Percentiles rank a stretch among this genome's conserved stretches.
phyloP scores from a whole-genome alignment of 2,888 invertebrate species.

The Empis stercorea region DNA sequence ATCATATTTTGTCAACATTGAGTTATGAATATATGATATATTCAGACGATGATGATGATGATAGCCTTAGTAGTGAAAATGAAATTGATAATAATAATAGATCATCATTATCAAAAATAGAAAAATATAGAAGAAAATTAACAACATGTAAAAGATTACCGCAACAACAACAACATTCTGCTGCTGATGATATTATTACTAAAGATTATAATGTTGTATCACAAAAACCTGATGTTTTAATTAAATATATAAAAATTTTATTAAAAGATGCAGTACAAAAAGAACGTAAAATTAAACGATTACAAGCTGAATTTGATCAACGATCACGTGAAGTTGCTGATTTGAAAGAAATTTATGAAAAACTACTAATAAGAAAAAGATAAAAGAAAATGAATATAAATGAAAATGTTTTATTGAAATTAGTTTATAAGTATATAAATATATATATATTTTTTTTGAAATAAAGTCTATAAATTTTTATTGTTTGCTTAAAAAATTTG shows the following conservation, averaged over 20 bases:
- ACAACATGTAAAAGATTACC: not conserved
- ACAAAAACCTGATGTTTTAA: not conserved
- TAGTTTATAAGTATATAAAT: too few relatives aligned
- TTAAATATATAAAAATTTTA: not conserved
- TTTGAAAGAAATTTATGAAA: not conserved
- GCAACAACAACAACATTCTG: too few relatives aligned
- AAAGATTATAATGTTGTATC: not conserved
- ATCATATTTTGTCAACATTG: not conserved
- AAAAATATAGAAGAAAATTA: not conserved
- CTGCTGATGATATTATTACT: not conserved
- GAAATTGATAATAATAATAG: not conserved
- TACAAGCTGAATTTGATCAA: not conserved
- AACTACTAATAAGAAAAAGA: not conserved
- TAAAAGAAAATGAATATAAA: not conserved
- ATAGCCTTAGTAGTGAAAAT: not conserved
- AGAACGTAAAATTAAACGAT: not conserved
- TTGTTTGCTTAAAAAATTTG: too few relatives aligned
- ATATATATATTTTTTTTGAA: too few relatives aligned
- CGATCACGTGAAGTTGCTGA: not conserved
- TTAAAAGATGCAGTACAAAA: conserved; percentile 1
- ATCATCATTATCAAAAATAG: not conserved
- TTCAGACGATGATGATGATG: not conserved
- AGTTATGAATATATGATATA: not conserved
- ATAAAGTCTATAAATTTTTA: too few relatives aligned
- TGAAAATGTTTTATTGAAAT: too few relatives aligned